These are phyloP conservation scores for Cenopis cana DNA, from an alignment of 2,888 invertebrate species.

Conservation along the genomic window DNA sequence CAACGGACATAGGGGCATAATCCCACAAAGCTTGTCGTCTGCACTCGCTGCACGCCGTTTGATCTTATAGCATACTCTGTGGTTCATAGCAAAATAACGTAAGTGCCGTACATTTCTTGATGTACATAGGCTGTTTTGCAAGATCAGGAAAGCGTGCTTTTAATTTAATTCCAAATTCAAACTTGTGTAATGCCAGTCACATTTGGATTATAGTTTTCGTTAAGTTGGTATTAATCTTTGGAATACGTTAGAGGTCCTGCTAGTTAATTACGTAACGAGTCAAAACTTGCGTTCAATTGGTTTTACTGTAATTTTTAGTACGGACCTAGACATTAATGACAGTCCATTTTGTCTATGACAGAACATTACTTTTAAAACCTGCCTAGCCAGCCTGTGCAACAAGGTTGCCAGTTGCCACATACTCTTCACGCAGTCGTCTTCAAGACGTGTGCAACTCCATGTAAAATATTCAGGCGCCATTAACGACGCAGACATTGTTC, in stretches of 20 bases:
- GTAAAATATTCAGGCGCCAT: conserved; percentile 31
- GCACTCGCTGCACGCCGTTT: conserved; percentile 41
- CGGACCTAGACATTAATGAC: too few species aligned
- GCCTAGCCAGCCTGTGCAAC: too few species aligned
- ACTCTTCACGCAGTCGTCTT: background rate
- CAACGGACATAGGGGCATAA: conserved; percentile 43
- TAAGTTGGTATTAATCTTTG: conserved; percentile 11
- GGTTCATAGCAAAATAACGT: background rate
- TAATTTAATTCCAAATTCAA: conserved; percentile 44
- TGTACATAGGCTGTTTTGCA: background rate
- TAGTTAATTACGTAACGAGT: too few species aligned
- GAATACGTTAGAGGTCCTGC: background rate
- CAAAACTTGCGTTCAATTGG: too few species aligned
- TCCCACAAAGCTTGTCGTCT: conserved; percentile 42
- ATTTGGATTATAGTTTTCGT: conserved; percentile 35
- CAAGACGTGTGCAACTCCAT: background rate
- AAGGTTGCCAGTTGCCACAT: too few species aligned
- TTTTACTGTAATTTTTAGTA: too few species aligned
- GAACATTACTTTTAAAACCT: too few species aligned
- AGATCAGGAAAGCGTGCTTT: conserved; percentile 17
- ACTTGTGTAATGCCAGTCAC: conserved; percentile 38
- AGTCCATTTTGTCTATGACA: too few species aligned
- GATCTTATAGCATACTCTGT: conserved; percentile 33
- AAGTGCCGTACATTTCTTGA: background rate
- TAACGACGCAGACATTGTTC: conserved; percentile 16